Base-by-base conservation (phyloP, 2,113 vertebrate species). In the Gila orcuttii region DNA sequence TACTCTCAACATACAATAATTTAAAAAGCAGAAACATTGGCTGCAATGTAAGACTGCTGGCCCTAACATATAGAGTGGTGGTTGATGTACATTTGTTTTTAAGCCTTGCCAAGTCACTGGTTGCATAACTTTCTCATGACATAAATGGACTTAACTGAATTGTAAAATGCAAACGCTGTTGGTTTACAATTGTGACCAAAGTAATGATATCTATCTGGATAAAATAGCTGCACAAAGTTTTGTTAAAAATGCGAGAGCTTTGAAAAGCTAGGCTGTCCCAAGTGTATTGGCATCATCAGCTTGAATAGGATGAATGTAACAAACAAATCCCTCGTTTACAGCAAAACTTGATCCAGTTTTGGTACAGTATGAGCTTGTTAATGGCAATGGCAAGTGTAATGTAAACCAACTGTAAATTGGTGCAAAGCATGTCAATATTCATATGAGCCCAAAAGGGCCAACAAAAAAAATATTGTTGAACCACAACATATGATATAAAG, bases 1-100 rank as follows among this genome's bases (percentile, higher is more conserved):
- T 36, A 39, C 21, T 25, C 13, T 69, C 33, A 84, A 84, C 79
- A 84, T 86, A 62, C 52, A 77, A 60, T 59, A 15, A 50, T 64
- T 71, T 71, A 21, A 60, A 69, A 78, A 82, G 17, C 45, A 33
- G 68, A 69, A 73, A n/a, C 25, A 23, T 31, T 11, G 59, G 62
- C 31, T 39, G 23, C 21, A 69, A 69, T 15, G 50, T 68, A 39
- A 76, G 39, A 66, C 28, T 50, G 4, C 42, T 68, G 74, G 42
- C 11, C 23, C 25, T n/a, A 55, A 79, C 36, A 64, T 64, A 83
- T 52, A 59, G 60, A 71, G 69, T 21, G 1, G 28, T 31, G 13
- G 47, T 55, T 77, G 75, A 77, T 50, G 47, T 52, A 76, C 47
- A 77, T 77, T 77, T 55, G 47, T 55, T 77, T 77, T 31, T 28